A percentile compares a stretch with the other conserved stretches of the same genome.
Evolutionary conservation across 2,113 vertebrate species (phyloP).

Genomic region (Morone chrysops): DNA sequence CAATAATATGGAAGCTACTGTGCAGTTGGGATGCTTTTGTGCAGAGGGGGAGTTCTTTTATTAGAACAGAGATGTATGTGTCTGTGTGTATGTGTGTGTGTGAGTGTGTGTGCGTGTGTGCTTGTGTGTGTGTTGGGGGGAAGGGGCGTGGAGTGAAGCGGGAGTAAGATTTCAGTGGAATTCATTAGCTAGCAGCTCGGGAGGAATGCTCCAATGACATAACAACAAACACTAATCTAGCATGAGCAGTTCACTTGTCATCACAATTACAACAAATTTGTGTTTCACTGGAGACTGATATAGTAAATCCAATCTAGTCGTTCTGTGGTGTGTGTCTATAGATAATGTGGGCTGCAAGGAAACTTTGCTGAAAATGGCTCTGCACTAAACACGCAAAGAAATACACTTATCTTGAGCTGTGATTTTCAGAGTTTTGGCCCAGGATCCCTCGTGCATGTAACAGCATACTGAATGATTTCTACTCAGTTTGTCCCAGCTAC

Average conservation of each 20-base stretch:
- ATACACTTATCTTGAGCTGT: neutral
- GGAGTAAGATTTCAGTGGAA: slow-evolving; percentile 58
- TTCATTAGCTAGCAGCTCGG: slow-evolving; percentile 69
- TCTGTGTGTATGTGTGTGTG: slow-evolving; percentile 31
- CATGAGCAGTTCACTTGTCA: slow-evolving; percentile 60
- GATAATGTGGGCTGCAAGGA: slow-evolving; percentile 44
- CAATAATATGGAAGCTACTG: slow-evolving; percentile 64
- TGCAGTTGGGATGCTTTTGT: slow-evolving; percentile 59
- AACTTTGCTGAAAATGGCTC: slow-evolving; percentile 36
- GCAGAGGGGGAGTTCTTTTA: slow-evolving; percentile 62
- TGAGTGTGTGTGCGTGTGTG: slow-evolving; percentile 35
- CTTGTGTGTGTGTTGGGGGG: slow-evolving; percentile 19
- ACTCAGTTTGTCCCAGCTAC: neutral
- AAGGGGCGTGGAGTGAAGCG: slow-evolving; percentile 22
- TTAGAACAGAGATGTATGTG: slow-evolving; percentile 59
- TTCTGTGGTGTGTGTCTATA: slow-evolving; percentile 39
- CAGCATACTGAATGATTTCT: slow-evolving; percentile 26
- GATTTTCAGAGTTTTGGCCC: neutral
- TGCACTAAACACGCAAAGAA: neutral
- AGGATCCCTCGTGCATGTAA: neutral
- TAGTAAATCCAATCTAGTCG: slow-evolving; percentile 58
- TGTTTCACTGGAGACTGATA: slow-evolving; percentile 64
- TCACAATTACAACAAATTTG: slow-evolving; percentile 65
- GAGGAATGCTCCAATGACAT: slow-evolving; percentile 66
- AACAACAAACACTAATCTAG: slow-evolving; percentile 66